phyloP scores from a whole-genome alignment of 2,888 invertebrate species.

The Sarcophaga rosellei region DNA sequence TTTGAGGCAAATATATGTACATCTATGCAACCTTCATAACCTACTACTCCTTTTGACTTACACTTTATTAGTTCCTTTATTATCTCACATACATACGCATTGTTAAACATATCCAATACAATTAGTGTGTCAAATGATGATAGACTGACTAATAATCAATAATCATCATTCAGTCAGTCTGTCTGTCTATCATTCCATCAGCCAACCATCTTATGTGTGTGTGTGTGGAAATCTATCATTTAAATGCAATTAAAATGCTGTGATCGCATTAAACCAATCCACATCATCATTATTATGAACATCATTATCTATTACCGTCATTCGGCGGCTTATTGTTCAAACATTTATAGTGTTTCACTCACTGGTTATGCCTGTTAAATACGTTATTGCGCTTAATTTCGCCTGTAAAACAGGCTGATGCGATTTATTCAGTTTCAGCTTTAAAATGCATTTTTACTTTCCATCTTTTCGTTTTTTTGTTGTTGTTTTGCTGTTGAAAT shows the following conservation, averaged over 20 bases:
- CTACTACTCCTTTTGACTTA: background rate
- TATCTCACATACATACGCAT: background rate
- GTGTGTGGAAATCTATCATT: constrained; percentile 32
- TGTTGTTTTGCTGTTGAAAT: background rate
- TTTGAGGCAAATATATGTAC: too few relatives aligned
- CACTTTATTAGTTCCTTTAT: too few relatives aligned
- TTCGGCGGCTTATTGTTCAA: constrained; percentile 4
- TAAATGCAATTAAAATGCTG: constrained; percentile 48
- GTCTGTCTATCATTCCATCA: background rate
- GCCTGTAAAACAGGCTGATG: background rate
- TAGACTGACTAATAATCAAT: background rate
- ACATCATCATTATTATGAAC: constrained; percentile 1
- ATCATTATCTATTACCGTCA: background rate
- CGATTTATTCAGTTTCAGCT: background rate
- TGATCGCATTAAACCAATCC: constrained; percentile 32
- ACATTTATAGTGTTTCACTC: background rate
- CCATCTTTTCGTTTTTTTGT: background rate
- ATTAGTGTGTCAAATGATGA: background rate
- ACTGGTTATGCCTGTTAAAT: background rate
- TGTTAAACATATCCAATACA: background rate
- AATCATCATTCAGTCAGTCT: background rate
- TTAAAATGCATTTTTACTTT: background rate
- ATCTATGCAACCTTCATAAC: too few relatives aligned
- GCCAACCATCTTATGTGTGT: background rate
- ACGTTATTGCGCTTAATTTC: constrained; percentile 26